phyloP scores from a whole-genome alignment of 2,113 vertebrate genomes.

The Lampris incognitus region DNA sequence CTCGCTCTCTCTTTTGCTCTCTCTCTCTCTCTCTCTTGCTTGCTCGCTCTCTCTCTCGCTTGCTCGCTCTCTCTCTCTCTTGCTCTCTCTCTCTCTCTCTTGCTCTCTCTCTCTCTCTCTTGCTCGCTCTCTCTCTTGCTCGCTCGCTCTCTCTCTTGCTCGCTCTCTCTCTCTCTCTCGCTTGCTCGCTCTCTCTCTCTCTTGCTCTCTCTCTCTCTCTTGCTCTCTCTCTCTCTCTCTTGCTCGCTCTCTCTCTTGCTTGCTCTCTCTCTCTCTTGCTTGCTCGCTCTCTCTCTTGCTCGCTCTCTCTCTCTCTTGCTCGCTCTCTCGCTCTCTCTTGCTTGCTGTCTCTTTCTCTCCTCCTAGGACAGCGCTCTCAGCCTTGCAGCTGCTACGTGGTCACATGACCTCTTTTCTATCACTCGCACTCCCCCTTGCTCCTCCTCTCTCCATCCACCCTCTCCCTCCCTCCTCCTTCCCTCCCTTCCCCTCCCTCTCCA shows the following conservation, averaged over 20 bases:
- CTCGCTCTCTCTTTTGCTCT: slow-evolving; percentile 39
- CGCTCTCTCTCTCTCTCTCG: too few relatives aligned
- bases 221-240: slow-evolving; percentile 1
- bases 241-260: slow-evolving; percentile 1
- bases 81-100: neutral
- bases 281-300: slow-evolving; percentile 8
- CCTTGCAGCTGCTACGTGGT: slow-evolving; percentile 75
- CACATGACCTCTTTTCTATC: slow-evolving; percentile 72
- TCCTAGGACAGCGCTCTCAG: slow-evolving; percentile 55
- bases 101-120: neutral
- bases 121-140: neutral
- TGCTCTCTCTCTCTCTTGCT: too few relatives aligned
- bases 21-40: slow-evolving; percentile 1
- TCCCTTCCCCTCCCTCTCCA: slow-evolving; percentile 15
- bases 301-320: slow-evolving; percentile 28
- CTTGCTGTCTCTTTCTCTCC: slow-evolving; percentile 6
- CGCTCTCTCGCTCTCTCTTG: slow-evolving; percentile 65
- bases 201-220: neutral
- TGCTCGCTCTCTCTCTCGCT: too few relatives aligned
- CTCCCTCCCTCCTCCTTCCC: slow-evolving; percentile 33
- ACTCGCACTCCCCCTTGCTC: slow-evolving; percentile 30
- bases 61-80: neutral
- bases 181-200: slow-evolving; percentile 8
- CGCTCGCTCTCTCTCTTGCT: slow-evolving; percentile 8
- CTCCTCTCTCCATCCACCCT: slow-evolving; percentile 20